Evolutionary conservation across 2,888 invertebrate genomes (phyloP).

Genomic region (Julus scanicus): DNA sequence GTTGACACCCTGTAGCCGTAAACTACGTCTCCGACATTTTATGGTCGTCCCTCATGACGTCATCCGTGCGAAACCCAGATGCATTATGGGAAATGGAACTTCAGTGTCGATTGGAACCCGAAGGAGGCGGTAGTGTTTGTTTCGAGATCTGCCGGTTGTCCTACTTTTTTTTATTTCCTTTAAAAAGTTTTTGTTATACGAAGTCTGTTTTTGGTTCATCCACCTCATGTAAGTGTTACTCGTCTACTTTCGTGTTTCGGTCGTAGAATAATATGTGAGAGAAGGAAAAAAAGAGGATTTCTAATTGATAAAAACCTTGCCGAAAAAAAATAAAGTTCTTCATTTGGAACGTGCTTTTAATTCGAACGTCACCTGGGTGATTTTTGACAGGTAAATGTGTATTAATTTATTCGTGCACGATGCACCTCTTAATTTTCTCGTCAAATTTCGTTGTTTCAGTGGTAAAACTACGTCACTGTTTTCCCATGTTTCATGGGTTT

Average conservation of each 20-base stretch:
- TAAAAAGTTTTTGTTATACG: background rate
- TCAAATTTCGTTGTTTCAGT: too few relatives aligned
- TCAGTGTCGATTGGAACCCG: background rate
- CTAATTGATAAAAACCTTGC: background rate
- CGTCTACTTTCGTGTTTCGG: background rate
- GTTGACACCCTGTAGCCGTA: too few relatives aligned
- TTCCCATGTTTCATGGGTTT: too few relatives aligned
- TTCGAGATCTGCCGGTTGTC: background rate
- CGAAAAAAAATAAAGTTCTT: background rate
- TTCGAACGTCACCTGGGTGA: background rate
- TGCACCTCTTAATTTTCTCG: too few relatives aligned
- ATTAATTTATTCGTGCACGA: background rate
- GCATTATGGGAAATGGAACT: conserved; percentile 16
- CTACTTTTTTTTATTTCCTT: background rate
- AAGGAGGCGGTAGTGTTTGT: background rate
- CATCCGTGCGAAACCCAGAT: background rate
- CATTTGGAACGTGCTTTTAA: background rate
- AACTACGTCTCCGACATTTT: too few relatives aligned
- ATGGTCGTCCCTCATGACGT: background rate
- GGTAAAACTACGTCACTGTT: too few relatives aligned
- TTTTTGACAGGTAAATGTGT: background rate
- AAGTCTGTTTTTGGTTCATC: conserved; percentile 15
- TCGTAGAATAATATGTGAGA: background rate
- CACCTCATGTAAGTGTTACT: conserved; percentile 12
- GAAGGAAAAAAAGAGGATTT: background rate